Percentiles rank a stretch among this genome's conserved stretches.
Conservation (phyloP, 2,113 vertebrate species). For the Gymnobelideus leadbeateri region DNA sequence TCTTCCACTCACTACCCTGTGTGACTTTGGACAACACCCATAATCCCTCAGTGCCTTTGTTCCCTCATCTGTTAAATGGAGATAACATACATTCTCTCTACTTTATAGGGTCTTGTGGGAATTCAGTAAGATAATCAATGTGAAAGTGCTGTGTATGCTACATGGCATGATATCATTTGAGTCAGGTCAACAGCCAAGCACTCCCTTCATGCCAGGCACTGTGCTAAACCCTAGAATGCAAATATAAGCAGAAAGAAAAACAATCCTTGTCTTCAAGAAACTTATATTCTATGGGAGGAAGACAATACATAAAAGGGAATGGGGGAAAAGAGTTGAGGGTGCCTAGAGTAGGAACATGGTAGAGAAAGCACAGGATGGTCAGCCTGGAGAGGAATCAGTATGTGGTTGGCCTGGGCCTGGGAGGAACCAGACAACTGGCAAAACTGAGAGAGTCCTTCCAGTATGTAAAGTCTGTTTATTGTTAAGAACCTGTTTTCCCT, state of each 20-base stretch:
- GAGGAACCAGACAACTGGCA: not conserved
- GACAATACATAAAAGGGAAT: not conserved
- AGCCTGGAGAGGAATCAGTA: too few species aligned
- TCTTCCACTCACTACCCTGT: not conserved
- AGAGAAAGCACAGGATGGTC: not conserved
- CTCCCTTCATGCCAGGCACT: too few species aligned
- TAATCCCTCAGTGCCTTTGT: not conserved
- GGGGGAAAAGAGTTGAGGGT: not conserved
- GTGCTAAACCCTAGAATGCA: not conserved
- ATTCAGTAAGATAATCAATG: not conserved
- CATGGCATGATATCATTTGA: not conserved
- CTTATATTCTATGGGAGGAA: not conserved
- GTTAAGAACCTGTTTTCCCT: not conserved
- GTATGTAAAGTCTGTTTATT: not conserved
- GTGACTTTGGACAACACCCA: not conserved
- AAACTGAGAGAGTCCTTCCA: too few species aligned
- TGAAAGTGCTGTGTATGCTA: not conserved
- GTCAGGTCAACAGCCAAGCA: not conserved
- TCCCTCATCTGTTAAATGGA: not conserved
- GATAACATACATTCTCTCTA: not conserved
- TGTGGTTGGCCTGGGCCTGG: too few species aligned
- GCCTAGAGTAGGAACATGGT: not conserved
- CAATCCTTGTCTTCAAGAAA: not conserved
- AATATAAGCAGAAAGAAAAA: not conserved
- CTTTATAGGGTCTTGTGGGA: not conserved